Base-by-base conservation (phyloP, 2,113 vertebrate species). In the Pygoscelis adeliae region DNA sequence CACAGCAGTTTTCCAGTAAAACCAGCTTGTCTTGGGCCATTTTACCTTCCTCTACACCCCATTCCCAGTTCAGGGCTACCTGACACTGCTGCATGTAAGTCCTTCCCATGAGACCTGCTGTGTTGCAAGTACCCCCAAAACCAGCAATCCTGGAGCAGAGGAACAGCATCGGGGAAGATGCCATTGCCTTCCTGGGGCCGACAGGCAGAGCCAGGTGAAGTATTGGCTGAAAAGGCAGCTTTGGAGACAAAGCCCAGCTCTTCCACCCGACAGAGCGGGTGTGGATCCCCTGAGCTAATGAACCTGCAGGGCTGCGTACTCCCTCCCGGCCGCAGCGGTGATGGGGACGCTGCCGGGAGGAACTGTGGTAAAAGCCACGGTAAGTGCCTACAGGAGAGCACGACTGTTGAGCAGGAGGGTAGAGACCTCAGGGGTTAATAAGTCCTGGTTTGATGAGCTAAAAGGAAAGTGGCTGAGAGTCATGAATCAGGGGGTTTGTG, bases 331-430 rank as follows among this genome's bases (percentile, higher is more conserved):
- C 66, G 50, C 58, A 62, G 77, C n/a, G 65, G 73, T 21, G 49
- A 93, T 84, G 65, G 38, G 14, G 69, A 50, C 18, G 44, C 30
- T 82, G 52, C 78, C 38, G 12, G 81, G 86, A 90, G 90, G 23
- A 83, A 22, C 79, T 18, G 23, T 9, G 67, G 27, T 12, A n/a
- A 66, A 46, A 53, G 15, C 53, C 18, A 12, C 1, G 5, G 10
- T 25, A 19, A 50, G 42, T 3, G 23, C 44, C 44, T 52, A 16
- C 11, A 40, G 46, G 44, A 72, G 49, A 47, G n/a, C 63, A 23
- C 1, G 2, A 10, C 16, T 4, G 9, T 5, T 5, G 20, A 62
- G 29, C 5, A 2, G 59, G 36, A 67, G 38, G 23, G 29, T 5
- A 36, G 40, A 74, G 53, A 74, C 10, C 34, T 62, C 30, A 42